Percentiles rank a stretch among this genome's conserved stretches.
Evolutionary conservation across 2,888 invertebrate species (phyloP).

Genomic region (Digitonthophagus gazella): DNA sequence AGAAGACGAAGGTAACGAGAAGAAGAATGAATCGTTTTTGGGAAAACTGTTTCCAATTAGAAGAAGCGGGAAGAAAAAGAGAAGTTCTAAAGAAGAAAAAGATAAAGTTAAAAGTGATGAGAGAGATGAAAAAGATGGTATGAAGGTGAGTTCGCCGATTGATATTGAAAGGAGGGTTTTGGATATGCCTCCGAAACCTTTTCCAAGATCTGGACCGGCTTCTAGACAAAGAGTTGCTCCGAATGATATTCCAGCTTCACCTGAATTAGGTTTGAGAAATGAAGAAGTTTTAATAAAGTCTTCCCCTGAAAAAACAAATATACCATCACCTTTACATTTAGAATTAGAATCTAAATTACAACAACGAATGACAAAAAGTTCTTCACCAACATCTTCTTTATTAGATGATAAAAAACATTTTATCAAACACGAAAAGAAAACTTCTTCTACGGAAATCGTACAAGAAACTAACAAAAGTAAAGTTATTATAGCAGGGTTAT

Average conservation of each 20-base stretch:
- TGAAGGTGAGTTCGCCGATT: constrained; percentile 16
- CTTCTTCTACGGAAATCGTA: constrained; percentile 27
- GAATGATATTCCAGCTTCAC: constrained; percentile 54
- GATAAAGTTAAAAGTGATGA: constrained; percentile 18
- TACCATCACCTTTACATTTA: constrained; percentile 41
- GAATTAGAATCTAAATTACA: constrained; percentile 45
- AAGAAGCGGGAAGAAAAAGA: constrained; percentile 69
- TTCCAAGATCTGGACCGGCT: constrained; percentile 53
- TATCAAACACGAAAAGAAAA: constrained; percentile 19
- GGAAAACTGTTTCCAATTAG: constrained; percentile 66
- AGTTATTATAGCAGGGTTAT: constrained; percentile 55
- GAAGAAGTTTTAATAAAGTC: constrained; percentile 33
- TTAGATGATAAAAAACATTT: constrained; percentile 23
- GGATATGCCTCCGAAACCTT: constrained; percentile 38
- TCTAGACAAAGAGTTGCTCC: constrained; percentile 59
- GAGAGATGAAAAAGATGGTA: constrained; percentile 21
- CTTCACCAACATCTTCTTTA: constrained; percentile 25
- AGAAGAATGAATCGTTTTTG: constrained; percentile 62
- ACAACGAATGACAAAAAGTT: constrained; percentile 37
- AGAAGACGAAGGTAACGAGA: constrained; percentile 47
- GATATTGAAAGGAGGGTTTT: constrained; percentile 10
- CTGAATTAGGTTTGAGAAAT: constrained; percentile 39
- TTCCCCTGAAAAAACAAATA: constrained; percentile 37
- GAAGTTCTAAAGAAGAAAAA: constrained; percentile 38
- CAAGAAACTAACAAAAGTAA: constrained; percentile 41